These are phyloP conservation scores for Arbacia lixula DNA, from an alignment of 53 echinoderm and acorn worm species.

Conservation along the genomic window DNA sequence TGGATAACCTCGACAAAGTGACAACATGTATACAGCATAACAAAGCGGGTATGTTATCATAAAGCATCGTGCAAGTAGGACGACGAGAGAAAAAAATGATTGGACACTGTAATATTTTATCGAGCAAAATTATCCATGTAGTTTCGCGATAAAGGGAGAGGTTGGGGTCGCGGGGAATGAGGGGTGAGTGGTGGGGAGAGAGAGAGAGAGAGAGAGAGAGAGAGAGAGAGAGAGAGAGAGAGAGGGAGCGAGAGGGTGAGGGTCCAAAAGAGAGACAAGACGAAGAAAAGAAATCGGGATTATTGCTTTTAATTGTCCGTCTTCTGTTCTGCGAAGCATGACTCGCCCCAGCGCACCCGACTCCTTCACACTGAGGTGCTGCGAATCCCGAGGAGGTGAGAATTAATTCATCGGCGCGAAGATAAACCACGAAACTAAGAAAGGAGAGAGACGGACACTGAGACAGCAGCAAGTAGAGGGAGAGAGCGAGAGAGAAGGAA, in stretches of 20 bases:
- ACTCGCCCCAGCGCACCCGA: neutral
- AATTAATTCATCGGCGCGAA: constrained; percentile 22
- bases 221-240: no score
- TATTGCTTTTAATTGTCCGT: neutral
- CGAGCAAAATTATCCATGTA: no score
- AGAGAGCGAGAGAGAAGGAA: neutral
- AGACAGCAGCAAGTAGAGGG: neutral
- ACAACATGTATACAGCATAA: no score
- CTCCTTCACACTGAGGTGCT: constrained; percentile 8
- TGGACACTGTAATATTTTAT: no score
- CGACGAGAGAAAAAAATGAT: no score
- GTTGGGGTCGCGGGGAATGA: no score
- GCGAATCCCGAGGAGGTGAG: constrained; percentile 13
- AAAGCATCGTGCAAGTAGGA: no score
- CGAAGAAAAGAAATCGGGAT: neutral
- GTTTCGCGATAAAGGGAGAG: no score
- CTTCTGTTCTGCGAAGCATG: neutral
- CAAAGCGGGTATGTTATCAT: no score
- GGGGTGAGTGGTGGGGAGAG: no score
- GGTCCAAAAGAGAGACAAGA: neutral
- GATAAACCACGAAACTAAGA: neutral
- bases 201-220: no score
- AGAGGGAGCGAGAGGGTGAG: neutral
- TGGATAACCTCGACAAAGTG: no score
- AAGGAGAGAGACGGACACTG: neutral